phyloP scores from a whole-genome alignment of 2,888 invertebrate genomes.

The Embidobia sp. region DNA sequence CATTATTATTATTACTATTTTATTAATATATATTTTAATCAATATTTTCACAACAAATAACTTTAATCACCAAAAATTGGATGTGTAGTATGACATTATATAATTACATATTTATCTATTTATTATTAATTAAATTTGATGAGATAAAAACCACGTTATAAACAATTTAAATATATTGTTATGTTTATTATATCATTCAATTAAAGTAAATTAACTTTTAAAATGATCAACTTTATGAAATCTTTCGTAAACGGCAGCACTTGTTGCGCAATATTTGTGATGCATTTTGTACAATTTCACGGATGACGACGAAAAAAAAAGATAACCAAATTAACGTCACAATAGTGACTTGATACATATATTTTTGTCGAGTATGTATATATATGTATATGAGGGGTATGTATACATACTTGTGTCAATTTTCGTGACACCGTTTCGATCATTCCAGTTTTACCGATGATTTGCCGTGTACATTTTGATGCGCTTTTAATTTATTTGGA shows the following conservation, averaged over 20 bases:
- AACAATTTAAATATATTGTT: background rate
- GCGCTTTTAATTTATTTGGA: constrained; percentile 42
- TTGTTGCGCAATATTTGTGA: constrained; percentile 28
- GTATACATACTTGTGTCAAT: constrained; percentile 43
- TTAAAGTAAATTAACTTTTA: background rate
- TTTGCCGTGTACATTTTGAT: constrained; percentile 41
- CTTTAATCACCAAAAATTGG: too few species aligned
- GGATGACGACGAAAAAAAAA: background rate
- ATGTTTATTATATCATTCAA: too few species aligned
- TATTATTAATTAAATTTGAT: too few species aligned
- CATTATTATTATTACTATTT: too few species aligned
- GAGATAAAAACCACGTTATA: too few species aligned
- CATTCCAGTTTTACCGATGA: constrained; percentile 38
- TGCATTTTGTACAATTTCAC: constrained; percentile 32
- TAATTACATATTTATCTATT: too few species aligned
- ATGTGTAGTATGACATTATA: too few species aligned
- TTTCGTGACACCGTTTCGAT: constrained; percentile 40
- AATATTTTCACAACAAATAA: too few species aligned
- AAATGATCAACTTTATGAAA: constrained; percentile 14
- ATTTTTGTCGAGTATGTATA: constrained; percentile 24
- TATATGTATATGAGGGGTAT: constrained; percentile 44
- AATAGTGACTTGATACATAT: constrained; percentile 40
- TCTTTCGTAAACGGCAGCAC: constrained; percentile 22
- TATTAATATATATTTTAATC: too few species aligned
- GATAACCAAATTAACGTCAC: constrained; percentile 1